phyloP scores from a whole-genome alignment of 2,888 invertebrate species.

The Ctenicera cuprea region DNA sequence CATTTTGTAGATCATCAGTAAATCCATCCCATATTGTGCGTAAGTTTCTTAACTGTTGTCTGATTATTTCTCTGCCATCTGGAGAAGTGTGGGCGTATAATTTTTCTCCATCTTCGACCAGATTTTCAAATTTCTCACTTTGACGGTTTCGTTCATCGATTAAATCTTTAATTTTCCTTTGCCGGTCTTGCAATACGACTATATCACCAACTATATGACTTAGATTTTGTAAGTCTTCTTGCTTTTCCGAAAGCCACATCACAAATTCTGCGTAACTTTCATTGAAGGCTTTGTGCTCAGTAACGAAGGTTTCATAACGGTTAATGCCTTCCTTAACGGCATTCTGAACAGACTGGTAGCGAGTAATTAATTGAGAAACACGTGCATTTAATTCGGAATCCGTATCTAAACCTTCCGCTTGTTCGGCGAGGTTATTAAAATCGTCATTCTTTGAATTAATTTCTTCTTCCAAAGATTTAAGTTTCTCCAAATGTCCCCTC shows the following conservation, averaged over 20 bases:
- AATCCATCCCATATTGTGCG: conserved; percentile 92
- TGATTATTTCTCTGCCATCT: conserved; percentile 93
- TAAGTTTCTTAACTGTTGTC: conserved; percentile 89
- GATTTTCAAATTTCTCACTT: conserved; percentile 86
- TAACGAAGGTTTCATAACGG: conserved; percentile 88
- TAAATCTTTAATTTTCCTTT: conserved; percentile 86
- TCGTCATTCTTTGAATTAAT: conserved; percentile 81
- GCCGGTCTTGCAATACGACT: conserved; percentile 86
- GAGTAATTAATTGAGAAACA: conserved; percentile 85
- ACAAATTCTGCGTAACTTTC: conserved; percentile 83
- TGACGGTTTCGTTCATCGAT: conserved; percentile 86
- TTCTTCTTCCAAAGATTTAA: conserved; percentile 83
- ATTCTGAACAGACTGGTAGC: conserved; percentile 89
- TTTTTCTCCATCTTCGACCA: conserved; percentile 93
- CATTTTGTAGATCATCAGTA: conserved; percentile 88
- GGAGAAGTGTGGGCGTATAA: conserved; percentile 95
- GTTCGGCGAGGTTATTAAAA: conserved; percentile 80
- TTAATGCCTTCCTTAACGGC: conserved; percentile 88
- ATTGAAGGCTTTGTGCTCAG: conserved; percentile 90
- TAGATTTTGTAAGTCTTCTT: conserved; percentile 83
- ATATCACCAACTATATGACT: conserved; percentile 92
- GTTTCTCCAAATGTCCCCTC: conserved; percentile 84
- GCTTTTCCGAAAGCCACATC: conserved; percentile 84
- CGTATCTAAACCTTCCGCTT: conserved; percentile 82
- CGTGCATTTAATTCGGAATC: conserved; percentile 85